Evolutionary conservation across 2,113 vertebrate genomes (phyloP).

Genomic region (Anarhynchus alexandrinus): DNA sequence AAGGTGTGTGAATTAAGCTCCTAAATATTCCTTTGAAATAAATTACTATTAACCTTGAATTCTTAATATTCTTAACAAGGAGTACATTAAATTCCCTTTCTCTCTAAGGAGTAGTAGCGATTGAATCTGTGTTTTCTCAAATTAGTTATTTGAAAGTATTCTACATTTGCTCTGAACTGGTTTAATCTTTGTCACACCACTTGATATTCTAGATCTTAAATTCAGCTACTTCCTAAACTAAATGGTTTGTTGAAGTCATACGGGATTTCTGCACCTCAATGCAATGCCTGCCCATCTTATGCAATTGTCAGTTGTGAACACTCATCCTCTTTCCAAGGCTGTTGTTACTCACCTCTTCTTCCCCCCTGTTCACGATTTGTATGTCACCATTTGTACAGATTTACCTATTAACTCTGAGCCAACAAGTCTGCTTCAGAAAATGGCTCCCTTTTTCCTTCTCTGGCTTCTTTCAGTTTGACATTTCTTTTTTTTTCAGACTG

Average conservation of each 20-base stretch:
- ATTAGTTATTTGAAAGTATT: not conserved
- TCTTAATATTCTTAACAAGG: not conserved
- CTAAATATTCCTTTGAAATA: not conserved
- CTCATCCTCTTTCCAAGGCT: not conserved
- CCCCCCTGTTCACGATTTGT: rapidly evolving
- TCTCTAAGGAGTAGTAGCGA: not conserved
- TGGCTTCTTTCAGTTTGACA: not conserved
- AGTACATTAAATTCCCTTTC: not conserved
- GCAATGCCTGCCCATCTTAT: not conserved
- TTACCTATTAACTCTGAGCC: not conserved
- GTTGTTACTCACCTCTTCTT: not conserved
- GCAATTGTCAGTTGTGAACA: not conserved
- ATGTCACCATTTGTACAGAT: not conserved
- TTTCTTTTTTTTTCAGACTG: not conserved
- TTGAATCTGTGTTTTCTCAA: not conserved
- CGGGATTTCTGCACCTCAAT: not conserved
- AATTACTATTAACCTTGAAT: not conserved
- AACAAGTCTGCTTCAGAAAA: not conserved
- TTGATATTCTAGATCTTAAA: not conserved
- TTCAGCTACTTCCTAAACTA: not conserved
- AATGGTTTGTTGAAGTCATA: not conserved
- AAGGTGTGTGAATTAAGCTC: not conserved
- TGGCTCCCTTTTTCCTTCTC: not conserved
- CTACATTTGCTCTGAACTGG: not conserved
- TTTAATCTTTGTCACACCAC: not conserved